Evolutionary conservation across 2,888 invertebrate species (phyloP).

Genomic region (Oxyteleia sp.): DNA sequence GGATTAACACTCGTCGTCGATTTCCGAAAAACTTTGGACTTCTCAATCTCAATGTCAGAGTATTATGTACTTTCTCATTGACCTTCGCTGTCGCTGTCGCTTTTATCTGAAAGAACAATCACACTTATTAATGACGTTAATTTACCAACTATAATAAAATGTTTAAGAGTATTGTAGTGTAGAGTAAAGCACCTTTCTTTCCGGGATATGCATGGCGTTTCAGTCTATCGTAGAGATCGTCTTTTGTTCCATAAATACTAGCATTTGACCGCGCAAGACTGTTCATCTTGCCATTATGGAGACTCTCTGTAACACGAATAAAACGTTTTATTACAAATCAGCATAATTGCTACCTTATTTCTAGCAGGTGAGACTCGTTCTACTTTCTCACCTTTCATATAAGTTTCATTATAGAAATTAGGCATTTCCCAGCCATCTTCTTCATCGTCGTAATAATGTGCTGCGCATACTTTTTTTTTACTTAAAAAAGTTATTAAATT

Average conservation of each 20-base stretch:
- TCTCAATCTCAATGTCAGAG: slow-evolving; percentile 40
- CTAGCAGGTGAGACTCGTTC: no score
- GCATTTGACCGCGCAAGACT: slow-evolving; percentile 97
- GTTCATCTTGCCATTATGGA: slow-evolving; percentile 97
- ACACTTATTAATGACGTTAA: not conserved
- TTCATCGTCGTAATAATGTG: slow-evolving; percentile 98
- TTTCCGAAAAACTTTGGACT: slow-evolving; percentile 62
- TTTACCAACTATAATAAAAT: not conserved
- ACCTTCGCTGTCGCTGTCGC: slow-evolving; percentile 98
- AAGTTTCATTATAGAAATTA: slow-evolving; percentile 98
- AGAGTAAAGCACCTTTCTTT: slow-evolving; percentile 93
- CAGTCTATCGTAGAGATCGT: slow-evolving; percentile 97
- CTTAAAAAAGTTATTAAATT: not conserved
- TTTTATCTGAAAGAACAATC: slow-evolving; percentile 92
- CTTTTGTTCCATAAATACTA: slow-evolving; percentile 97
- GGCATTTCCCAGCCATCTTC: slow-evolving; percentile 99
- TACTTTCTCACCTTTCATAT: slow-evolving; percentile 96
- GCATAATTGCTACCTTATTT: not conserved
- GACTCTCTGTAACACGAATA: slow-evolving; percentile 88
- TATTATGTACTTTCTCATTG: slow-evolving; percentile 89
- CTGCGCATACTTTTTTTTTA: slow-evolving; percentile 83
- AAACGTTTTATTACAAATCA: not conserved
- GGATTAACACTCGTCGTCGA: slow-evolving; percentile 44
- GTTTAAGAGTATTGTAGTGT: not conserved
- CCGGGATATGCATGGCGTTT: slow-evolving; percentile 98